Conservation (phyloP, 2,113 vertebrate genomes). For the Esox niger region DNA sequence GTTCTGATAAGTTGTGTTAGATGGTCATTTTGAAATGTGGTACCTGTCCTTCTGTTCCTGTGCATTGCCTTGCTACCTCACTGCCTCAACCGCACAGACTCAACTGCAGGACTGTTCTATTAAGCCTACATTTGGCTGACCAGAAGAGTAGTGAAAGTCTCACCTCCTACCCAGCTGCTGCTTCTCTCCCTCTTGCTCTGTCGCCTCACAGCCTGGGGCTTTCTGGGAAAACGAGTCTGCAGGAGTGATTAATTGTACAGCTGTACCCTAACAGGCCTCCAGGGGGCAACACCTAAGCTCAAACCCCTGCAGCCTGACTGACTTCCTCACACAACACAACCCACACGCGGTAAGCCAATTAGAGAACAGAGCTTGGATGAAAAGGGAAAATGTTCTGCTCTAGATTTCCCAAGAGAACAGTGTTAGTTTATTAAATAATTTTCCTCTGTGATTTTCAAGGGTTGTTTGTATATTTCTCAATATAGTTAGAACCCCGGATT, state of each 20-base stretch:
- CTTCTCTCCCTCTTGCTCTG: conserved; percentile 55
- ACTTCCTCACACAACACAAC: conserved; percentile 60
- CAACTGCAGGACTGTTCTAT: no score
- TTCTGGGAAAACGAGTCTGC: conserved; percentile 58
- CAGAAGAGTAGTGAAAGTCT: conserved; percentile 46
- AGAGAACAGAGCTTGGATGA: conserved; percentile 47
- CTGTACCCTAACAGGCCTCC: conserved; percentile 67
- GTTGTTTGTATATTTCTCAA: conserved; percentile 54
- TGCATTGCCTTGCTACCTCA: conserved; percentile 2
- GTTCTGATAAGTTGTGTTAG: not conserved
- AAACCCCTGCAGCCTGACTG: conserved; percentile 66
- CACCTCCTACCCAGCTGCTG: conserved; percentile 47
- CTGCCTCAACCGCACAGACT: no score
- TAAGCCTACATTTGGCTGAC: conserved; percentile 21
- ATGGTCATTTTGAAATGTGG: not conserved
- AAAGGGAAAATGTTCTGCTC: conserved; percentile 65
- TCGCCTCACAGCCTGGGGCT: conserved; percentile 53
- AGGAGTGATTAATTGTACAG: conserved; percentile 63
- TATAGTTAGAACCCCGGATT: conserved; percentile 43
- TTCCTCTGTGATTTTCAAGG: conserved; percentile 45
- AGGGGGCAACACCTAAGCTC: conserved; percentile 57
- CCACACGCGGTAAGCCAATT: conserved; percentile 65
- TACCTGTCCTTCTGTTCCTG: conserved; percentile 26
- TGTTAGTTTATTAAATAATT: conserved; percentile 62
- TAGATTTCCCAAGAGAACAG: conserved; percentile 51